Base-by-base conservation (phyloP, 1,140 invertebrate species). In the Cydia fagiglandana region DNA sequence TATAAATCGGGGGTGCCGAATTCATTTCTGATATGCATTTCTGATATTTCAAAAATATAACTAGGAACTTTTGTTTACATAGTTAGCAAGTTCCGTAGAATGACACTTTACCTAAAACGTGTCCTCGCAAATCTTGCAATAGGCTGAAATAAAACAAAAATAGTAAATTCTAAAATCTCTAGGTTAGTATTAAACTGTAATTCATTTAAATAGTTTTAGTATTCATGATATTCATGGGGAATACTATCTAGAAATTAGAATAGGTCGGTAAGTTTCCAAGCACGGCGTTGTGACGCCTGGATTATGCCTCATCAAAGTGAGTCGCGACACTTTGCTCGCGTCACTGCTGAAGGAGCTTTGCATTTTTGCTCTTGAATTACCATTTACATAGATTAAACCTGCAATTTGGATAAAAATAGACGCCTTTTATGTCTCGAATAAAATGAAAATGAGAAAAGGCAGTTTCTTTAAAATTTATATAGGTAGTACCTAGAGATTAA, bases 301-400 rank as follows among this genome's bases (percentile, higher is more conserved):
- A 45, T 70, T 38, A 70, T 38, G 50, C 50, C 50, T 45, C 66
- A 38, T 41, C 34, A 15, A 68, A 70, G n/a, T 38, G 34, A 70
- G 38, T 17, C 66, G 38, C 34, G 66, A 70, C n/a, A 70, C 66
- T 20, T 70, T 70, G 66, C 66, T 70, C 38, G 66, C 66, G 34
- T 41, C 66, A 70, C 45, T 28, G n/a, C 66, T 38, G 66, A 45
- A 70, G 66, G 66, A 34, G 66, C 34, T 70, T 70, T 38, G 66
- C 66, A 70, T 70, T 70, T 70, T 38, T 38, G 66, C 66, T 10
- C n/a, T 10, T n/a, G 34, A 70, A 70, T 70, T 45, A 70, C 34
- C 66, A 70, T 70, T 38, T 70, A 10, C 30, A 30, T 68, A 38
- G 64, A 41, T 38, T 41, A 61, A 24, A n/a, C 2, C 9, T 24